Base-by-base conservation (phyloP, 2,888 invertebrate genomes). In the Rhingia rostrata region DNA sequence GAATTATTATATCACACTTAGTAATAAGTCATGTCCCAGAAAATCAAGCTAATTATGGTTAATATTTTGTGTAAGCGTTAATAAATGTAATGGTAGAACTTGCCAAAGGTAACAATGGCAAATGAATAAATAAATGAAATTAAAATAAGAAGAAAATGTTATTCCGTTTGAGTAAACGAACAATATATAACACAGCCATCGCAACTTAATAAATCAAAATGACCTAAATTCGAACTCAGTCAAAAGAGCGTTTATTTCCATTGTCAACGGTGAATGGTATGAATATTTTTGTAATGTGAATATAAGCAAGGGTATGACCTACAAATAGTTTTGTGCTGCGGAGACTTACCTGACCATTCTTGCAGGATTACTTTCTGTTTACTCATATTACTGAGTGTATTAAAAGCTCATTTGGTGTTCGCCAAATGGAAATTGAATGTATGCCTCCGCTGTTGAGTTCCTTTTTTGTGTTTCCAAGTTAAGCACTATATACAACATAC, bases 331-430 rank as follows among this genome's bases (percentile, higher is more conserved):
- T 60, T 4, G 43, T 33, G 22, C 61, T 37, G 10, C 7, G 51
- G 53, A 56, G 43, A 61, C 41, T 45, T 67, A 45, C 22, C 64
- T 53, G 47, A 45, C 6, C 61, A 49, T 54, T 74, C 49, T 35
- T 60, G 37, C 22, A 12, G 35, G 41, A 56, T 61, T 56, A 60
- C 47, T 70, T 54, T 64, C 60, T 70, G 70, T 60, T 60, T 61
- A 37, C 47, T 61, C 30, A 64, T 67, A 82, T 56, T 73, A 77
- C 66, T 72, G 70, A 77, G 41, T 77, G 45, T 77, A 66, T 77
- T 72, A 77, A 73, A 82, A 78, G 66, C 61, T 80, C 53, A 53
- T 73, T 58, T 77, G 43, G 45, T 51, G 60, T 49, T 75, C 33
- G 43, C 70, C 47, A 45, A 33, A 51, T 41, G 73, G 41, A 43